Base-by-base conservation (phyloP, 2,888 invertebrate species). In the Lithosia quadra region DNA sequence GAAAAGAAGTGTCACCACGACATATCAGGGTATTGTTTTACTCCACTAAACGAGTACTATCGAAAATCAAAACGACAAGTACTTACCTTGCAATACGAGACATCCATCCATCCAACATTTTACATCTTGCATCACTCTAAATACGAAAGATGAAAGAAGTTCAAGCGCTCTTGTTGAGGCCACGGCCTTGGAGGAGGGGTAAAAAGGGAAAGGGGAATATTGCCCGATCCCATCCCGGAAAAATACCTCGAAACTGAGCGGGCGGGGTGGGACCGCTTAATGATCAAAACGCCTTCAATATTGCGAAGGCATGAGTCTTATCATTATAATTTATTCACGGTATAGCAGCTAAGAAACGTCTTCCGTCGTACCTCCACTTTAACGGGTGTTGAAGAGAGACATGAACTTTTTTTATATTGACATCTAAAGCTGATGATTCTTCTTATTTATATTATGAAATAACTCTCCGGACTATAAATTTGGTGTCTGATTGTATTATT, bases 321-420 rank as follows among this genome's bases (percentile, higher is more conserved):
- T 92, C 92, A 89, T 92, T 91, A 93, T 94, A 92, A 94, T 93
- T 94, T 93, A 94, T 94, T 94, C 93, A 93, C 86, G 86, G 87
- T 86, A 86, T 83, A 90, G 86, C 88, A 86, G 86, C 86, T 83
- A 83, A 83, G 84, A 80, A 84, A 81, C 80, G 73, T 77, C 83
- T 82, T 77, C 75, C 77, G 74, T 74, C 75, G 76, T 70, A 67
- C 67, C 75, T 75, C 68, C 70, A 59, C 53, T 66, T 61, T 57
- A 33, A 65, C 62, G 49, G 36, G n/a, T 63, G 65, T 62, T 53
- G 56, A 39, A 58, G 36, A 39, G 36, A 53, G 39, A 56, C 24
- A 56, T 49, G 28, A 28, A 24, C 36, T 59, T 36, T 64, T n/a
- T 55, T 8, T 33, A 39, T 11, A 28, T 24, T 53, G 15, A 22